These are phyloP conservation scores for Aphis craccivora DNA, from an alignment of 1,140 invertebrate genomes.

Conservation along the genomic window DNA sequence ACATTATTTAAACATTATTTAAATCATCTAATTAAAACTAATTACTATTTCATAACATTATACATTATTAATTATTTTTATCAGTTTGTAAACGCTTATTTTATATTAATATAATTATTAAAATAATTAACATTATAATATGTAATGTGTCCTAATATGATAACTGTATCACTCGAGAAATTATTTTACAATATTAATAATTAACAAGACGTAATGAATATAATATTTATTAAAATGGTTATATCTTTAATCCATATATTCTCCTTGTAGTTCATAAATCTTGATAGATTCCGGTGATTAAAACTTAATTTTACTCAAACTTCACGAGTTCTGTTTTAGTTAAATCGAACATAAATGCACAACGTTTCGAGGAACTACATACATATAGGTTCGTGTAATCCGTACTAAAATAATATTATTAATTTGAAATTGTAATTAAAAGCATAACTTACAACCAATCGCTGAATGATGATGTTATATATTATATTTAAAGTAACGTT, in stretches of 20 bases:
- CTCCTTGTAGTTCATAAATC: neutral
- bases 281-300: neutral
- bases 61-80: neutral
- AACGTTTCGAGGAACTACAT: neutral
- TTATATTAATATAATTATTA: neutral
- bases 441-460: neutral
- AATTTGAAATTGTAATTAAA: neutral
- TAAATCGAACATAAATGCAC: neutral
- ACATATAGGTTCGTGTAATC: neutral
- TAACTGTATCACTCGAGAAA: no score
- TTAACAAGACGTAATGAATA: neutral
- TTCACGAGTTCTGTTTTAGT: neutral
- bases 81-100: neutral
- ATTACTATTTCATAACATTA: neutral
- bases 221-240: neutral
- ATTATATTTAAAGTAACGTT: neutral
- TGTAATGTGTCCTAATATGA: no score
- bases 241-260: neutral
- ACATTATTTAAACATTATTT: neutral
- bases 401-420: neutral
- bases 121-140: neutral
- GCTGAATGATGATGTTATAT: neutral
- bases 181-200: neutral
- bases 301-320: neutral
- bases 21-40: neutral